Conservation (phyloP, 2,797 vertebrate species). For the Nannoperca australis region DNA sequence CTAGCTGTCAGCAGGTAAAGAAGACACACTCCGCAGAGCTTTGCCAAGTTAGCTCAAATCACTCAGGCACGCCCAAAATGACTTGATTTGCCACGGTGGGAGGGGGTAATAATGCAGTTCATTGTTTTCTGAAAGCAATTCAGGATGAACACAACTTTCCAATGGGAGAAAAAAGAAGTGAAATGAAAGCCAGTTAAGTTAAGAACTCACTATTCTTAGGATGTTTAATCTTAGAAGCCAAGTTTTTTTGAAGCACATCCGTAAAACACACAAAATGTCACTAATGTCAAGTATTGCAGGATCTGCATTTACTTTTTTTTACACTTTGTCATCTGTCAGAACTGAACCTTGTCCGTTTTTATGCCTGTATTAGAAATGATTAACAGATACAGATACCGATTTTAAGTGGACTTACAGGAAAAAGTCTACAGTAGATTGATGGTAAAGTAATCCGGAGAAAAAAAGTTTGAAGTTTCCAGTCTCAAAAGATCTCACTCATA, state of each 20-base stretch:
- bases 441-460: constrained; percentile 14
- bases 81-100: constrained; percentile 30
- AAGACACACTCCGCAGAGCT: constrained; percentile 80
- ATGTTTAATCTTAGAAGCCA: constrained; percentile 35
- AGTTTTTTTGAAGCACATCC: constrained; percentile 18
- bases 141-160: constrained; percentile 45
- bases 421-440: constrained; percentile 37
- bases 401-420: constrained; percentile 62
- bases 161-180: background rate
- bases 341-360: constrained; percentile 41
- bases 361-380: constrained; percentile 25
- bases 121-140: constrained; percentile 57
- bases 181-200: constrained; percentile 5
- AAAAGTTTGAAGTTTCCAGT: constrained; percentile 20
- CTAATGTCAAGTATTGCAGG: constrained; percentile 25
- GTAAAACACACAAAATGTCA: constrained; percentile 39
- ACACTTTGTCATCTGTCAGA: constrained; percentile 39
- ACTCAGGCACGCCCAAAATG: constrained; percentile 64
- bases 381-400: constrained; percentile 27
- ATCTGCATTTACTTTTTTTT: constrained; percentile 9
- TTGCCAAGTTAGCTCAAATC: constrained; percentile 81
- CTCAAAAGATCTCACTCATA: constrained; percentile 34
- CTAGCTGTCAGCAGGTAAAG: constrained; percentile 78
- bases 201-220: constrained; percentile 19
- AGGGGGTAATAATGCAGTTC: constrained; percentile 37